A percentile compares a stretch with the other conserved stretches of the same genome.
Conservation (phyloP, 2,797 vertebrate species). For the Halcyon leucocephala region DNA sequence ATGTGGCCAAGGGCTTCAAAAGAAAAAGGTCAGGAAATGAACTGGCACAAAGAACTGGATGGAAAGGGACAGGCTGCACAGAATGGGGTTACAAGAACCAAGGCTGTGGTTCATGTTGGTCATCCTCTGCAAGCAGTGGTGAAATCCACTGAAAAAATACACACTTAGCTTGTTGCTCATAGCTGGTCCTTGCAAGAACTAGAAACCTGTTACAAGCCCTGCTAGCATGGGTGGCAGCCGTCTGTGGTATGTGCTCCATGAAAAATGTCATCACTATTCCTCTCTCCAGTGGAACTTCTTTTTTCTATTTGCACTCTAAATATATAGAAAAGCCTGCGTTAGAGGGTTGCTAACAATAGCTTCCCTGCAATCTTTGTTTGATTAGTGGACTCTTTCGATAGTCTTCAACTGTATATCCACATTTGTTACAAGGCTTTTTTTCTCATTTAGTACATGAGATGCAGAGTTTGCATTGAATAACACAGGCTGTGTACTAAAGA, state of each 20-base stretch:
- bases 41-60: neutral
- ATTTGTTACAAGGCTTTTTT: neutral
- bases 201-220: neutral
- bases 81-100: neutral
- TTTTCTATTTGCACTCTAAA: neutral
- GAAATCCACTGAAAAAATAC: neutral
- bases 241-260: neutral
- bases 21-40: neutral
- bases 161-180: neutral
- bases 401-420: neutral
- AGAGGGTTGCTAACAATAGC: neutral
- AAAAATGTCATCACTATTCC: neutral
- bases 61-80: neutral
- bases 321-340: neutral
- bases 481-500: accelerated
- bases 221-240: neutral
- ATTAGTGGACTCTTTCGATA: neutral
- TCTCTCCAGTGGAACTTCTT: neutral
- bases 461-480: neutral
- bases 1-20: neutral
- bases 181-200: neutral
- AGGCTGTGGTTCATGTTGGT: neutral
- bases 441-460: neutral
- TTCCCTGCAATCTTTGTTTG: neutral
- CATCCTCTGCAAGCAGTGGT: neutral